These are phyloP conservation scores for Drosophila kepulauana DNA, from an alignment of 1,140 invertebrate genomes.

Conservation along the genomic window DNA sequence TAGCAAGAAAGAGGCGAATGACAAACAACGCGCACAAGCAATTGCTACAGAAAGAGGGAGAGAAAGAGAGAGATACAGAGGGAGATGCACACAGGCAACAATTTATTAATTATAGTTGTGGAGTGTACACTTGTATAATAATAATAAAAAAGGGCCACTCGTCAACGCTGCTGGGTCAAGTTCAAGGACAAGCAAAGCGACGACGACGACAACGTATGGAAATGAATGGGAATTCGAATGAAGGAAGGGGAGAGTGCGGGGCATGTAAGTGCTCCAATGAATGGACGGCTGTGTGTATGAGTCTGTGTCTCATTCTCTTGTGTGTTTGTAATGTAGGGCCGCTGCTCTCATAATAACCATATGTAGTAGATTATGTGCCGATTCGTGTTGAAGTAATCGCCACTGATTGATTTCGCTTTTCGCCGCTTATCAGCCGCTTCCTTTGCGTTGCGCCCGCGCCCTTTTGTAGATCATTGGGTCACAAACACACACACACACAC, in stretches of 20 bases:
- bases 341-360: constrained; percentile 20
- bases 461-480: constrained; percentile 82
- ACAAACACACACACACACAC: constrained; percentile 39
- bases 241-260: constrained; percentile 21
- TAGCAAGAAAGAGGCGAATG: constrained; percentile 30
- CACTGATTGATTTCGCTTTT: constrained; percentile 66
- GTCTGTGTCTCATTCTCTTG: constrained; percentile 5
- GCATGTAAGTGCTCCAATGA: constrained; percentile 19
- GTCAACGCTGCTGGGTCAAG: constrained; percentile 70
- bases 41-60: constrained; percentile 19
- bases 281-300: constrained; percentile 24
- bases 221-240: constrained; percentile 59
- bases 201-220: constrained; percentile 49
- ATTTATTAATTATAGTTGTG: constrained; percentile 71
- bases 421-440: constrained; percentile 29
- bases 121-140: constrained; percentile 60
- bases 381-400: constrained; percentile 41
- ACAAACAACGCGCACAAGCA: constrained; percentile 30
- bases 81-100: constrained; percentile 28
- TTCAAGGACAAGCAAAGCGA: constrained; percentile 71
- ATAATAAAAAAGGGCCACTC: constrained; percentile 68
- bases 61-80: constrained; percentile 1
- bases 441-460: constrained; percentile 48
- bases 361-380: constrained; percentile 31
- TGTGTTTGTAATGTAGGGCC: constrained; percentile 21